Evolutionary conservation across 2,888 invertebrate species (phyloP).

Genomic region (Bimastos eiseni): DNA sequence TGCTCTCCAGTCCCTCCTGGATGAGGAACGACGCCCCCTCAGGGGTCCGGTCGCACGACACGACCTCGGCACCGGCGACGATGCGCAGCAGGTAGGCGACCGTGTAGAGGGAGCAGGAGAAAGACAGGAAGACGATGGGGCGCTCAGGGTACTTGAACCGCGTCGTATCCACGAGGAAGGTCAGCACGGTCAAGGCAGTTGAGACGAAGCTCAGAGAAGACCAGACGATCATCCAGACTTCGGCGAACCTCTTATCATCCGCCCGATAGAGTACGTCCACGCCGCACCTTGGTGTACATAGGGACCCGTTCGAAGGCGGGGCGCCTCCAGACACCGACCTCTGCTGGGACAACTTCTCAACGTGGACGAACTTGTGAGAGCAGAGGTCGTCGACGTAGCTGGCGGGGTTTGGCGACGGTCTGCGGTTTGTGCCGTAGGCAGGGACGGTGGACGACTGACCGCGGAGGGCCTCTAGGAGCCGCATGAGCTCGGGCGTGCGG

Average conservation of each 20-base stretch:
- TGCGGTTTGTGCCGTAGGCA: neutral
- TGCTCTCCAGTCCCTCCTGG: slow-evolving; percentile 65
- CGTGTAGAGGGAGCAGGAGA: slow-evolving; percentile 62
- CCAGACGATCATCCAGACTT: slow-evolving; percentile 77
- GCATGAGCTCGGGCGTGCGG: slow-evolving; percentile 45
- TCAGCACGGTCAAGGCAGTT: slow-evolving; percentile 61
- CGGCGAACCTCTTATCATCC: slow-evolving; percentile 73
- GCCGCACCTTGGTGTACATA: slow-evolving; percentile 67
- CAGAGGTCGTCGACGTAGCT: slow-evolving; percentile 43
- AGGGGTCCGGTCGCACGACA: slow-evolving; percentile 67
- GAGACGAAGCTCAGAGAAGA: slow-evolving; percentile 74
- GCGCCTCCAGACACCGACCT: slow-evolving; percentile 44
- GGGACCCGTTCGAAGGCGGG: slow-evolving; percentile 40
- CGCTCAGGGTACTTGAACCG: slow-evolving; percentile 64
- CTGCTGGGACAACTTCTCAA: slow-evolving; percentile 40
- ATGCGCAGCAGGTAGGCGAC: slow-evolving; percentile 62
- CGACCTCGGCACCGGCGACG: slow-evolving; percentile 54
- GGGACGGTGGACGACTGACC: neutral
- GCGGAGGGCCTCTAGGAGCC: slow-evolving; percentile 44
- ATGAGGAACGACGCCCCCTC: slow-evolving; percentile 61
- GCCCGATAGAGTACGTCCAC: slow-evolving; percentile 72
- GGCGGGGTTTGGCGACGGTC: neutral
- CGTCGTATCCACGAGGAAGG: slow-evolving; percentile 61
- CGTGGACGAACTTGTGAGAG: slow-evolving; percentile 55
- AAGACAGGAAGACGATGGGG: slow-evolving; percentile 62